Evolutionary conservation across 2,797 vertebrate species (phyloP), one percentile per base, ranked within the genome.

Genomic region (Esox lucius): DNA sequence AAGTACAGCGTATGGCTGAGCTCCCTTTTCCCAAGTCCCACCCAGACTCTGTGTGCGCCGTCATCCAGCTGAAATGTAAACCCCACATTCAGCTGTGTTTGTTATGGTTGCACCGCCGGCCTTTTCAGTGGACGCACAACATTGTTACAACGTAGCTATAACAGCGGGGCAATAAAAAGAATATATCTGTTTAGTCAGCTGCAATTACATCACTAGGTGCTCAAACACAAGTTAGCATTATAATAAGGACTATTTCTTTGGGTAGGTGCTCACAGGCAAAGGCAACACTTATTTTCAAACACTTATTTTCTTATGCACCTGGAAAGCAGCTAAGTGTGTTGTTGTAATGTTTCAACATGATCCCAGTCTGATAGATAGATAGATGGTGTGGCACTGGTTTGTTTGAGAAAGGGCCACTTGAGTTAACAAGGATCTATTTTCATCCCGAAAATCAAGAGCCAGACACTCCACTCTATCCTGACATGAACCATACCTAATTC

Each of bases 51-150:
- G 90, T 84, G 75, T 87, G 88, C 87, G 71, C 89, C 85, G 81
- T 87, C 90, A 90, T 90, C 89, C 90, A 83, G 88, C 91, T 93
- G 91, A 93, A 93, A 94, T 87, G 88, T 91, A 92, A 94, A 92
- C 91, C 91, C 83, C 84, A 81, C 78, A 85, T 88, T 93, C 91
- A 91, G 90, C 90, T 91, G 89, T 91, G 87, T 92, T 93, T 93
- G 89, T 91, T 92, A 92, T 92, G 83, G 80, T 91, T 91, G 87
- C 72, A 75, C 86, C 69, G 71, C 74, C 84, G 24, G 51, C 42
- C 39, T 84, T 82, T 84, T 88, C 76, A 7, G 81, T 79, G 85
- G 89, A 90, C 83, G 82, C 82, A 88, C 83, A 81, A 85, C 78
- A 74, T 85, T 84, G 88, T 90, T 86, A 88, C 89, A 87, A 86